A percentile compares a stretch with the other conserved stretches of the same genome.
phyloP scores from a whole-genome alignment of 2,797 vertebrate species.

The Aeoliscus strigatus region DNA sequence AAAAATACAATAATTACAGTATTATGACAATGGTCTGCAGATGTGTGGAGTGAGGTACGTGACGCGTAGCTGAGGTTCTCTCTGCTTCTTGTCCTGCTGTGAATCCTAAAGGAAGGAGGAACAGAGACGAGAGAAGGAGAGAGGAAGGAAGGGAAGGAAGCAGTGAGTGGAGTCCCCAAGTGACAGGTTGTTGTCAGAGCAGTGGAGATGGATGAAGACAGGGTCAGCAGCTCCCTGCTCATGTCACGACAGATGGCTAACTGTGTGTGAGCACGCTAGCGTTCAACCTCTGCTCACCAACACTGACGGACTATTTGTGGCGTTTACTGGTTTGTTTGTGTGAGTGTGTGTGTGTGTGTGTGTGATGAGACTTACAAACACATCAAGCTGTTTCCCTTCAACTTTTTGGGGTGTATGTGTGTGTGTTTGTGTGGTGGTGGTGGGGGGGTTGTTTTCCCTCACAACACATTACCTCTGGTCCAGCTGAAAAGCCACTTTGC shows the following conservation, averaged over 20 bases:
- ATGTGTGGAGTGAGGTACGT: no score
- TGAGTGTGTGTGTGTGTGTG: slow-evolving; percentile 10
- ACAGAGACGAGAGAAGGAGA: not conserved
- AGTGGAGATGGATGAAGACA: slow-evolving; percentile 54
- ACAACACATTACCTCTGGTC: slow-evolving; percentile 1
- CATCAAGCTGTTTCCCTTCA: slow-evolving; percentile 13
- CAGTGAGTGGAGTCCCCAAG: slow-evolving; percentile 27
- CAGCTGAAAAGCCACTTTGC: slow-evolving; percentile 5
- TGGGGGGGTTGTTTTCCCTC: no score
- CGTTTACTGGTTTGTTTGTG: no score
- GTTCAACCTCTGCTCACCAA: no score
- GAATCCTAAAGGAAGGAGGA: not conserved
- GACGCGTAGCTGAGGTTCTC: no score
- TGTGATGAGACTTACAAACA: not conserved
- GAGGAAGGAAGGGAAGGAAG: slow-evolving; percentile 5
- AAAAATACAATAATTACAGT: no score
- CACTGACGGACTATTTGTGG: no score
- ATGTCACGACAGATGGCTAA: slow-evolving; percentile 55
- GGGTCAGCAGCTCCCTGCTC: slow-evolving; percentile 50
- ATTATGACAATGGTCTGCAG: no score
- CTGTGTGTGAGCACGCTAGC: no score
- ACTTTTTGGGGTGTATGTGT: no score
- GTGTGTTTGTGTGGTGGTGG: no score
- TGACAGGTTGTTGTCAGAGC: slow-evolving; percentile 59
- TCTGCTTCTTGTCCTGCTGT: no score